Percentiles rank a stretch among this genome's conserved stretches.
These are phyloP conservation scores for Kryphioiulus occultus DNA, from an alignment of 2,888 invertebrate species.

Conservation along the genomic window DNA sequence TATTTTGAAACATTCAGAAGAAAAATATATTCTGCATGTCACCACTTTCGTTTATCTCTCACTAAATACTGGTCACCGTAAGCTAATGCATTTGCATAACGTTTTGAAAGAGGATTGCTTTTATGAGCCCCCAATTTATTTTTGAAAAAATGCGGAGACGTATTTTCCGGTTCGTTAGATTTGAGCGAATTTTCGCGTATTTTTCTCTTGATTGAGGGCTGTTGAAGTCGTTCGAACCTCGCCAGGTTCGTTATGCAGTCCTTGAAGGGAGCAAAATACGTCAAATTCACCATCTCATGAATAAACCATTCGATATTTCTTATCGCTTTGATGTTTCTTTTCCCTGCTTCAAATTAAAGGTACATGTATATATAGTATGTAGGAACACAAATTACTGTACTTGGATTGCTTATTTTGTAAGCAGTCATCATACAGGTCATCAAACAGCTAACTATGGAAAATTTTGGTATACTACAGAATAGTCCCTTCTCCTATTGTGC, in stretches of 20 bases:
- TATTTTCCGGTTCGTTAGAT: constrained; percentile 20
- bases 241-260: constrained; percentile 9
- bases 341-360: too few species aligned
- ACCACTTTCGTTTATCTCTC: too few species aligned
- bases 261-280: background rate
- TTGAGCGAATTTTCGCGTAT: background rate
- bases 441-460: too few species aligned
- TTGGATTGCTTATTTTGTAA: too few species aligned
- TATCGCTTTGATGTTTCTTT: background rate
- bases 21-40: too few species aligned
- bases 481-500: too few species aligned
- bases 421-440: too few species aligned
- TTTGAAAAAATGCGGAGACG: background rate
- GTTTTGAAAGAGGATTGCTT: too few species aligned
- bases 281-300: background rate
- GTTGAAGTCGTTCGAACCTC: background rate
- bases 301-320: background rate
- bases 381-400: background rate
- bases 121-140: background rate
- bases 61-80: too few species aligned
- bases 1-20: too few species aligned
- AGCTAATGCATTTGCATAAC: too few species aligned
- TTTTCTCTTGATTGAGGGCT: background rate
- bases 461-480: too few species aligned
- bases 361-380: background rate